Conservation (phyloP, 2,888 invertebrate species). For the Drosophila borealis region DNA sequence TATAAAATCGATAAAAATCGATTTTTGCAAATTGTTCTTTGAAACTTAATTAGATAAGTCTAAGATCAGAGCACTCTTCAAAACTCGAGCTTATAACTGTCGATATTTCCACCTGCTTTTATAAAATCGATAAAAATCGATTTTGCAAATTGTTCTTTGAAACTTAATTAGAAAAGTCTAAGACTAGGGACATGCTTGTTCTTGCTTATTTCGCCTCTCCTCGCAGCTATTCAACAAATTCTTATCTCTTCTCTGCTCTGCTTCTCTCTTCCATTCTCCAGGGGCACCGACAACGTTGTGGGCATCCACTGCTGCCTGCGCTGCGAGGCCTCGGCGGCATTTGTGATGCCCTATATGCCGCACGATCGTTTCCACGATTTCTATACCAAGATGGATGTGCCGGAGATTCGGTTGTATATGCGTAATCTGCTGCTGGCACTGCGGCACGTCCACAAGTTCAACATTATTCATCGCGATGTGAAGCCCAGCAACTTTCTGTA, state of each 20-base stretch:
- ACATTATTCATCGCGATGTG: slow-evolving; percentile 95
- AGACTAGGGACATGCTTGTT: no score
- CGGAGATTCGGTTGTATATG: slow-evolving; percentile 92
- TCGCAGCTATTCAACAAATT: no score
- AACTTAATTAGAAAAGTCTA: no score
- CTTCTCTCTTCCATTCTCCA: slow-evolving; percentile 39
- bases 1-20: no score
- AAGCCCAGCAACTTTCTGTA: slow-evolving; percentile 97
- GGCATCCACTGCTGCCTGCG: slow-evolving; percentile 92
- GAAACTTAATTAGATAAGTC: no score
- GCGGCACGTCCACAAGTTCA: slow-evolving; percentile 91
- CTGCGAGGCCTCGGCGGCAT: slow-evolving; percentile 91
- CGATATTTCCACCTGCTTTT: no score
- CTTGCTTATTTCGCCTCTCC: background rate
- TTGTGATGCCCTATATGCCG: slow-evolving; percentile 95
- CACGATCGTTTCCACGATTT: slow-evolving; percentile 93
- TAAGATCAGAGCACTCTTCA: no score
- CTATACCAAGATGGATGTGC: slow-evolving; percentile 88
- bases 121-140: no score
- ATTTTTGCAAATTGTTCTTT: no score
- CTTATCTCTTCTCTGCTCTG: background rate
- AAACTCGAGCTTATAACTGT: no score
- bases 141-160: no score
- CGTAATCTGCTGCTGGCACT: slow-evolving; percentile 92
- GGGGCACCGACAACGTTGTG: slow-evolving; percentile 92